A percentile compares a stretch with the other conserved stretches of the same genome.
Conservation (phyloP, 2,113 vertebrate genomes). For the Sylvilagus bachmani region DNA sequence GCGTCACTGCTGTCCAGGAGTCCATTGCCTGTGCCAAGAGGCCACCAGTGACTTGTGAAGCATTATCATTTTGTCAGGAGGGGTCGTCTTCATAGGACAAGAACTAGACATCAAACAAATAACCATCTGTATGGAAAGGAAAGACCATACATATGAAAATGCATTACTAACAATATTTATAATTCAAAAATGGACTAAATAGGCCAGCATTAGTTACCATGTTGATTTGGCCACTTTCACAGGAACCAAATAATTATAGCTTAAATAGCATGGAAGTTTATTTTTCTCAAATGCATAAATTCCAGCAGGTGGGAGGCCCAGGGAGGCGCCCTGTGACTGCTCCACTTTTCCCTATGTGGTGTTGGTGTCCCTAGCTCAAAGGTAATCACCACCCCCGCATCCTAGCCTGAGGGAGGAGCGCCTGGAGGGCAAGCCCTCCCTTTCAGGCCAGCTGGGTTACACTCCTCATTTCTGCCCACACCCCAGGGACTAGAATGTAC, state of each 20-base stretch:
- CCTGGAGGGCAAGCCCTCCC: background rate
- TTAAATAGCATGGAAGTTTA: background rate
- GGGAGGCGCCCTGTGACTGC: background rate
- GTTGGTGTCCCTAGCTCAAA: background rate
- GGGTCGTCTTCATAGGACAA: background rate
- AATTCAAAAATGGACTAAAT: slow-evolving; percentile 4
- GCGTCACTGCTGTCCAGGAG: background rate
- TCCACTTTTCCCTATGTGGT: background rate
- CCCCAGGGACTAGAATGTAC: background rate
- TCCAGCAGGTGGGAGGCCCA: background rate
- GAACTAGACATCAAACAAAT: background rate
- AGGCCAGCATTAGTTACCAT: background rate
- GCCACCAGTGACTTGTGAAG: background rate
- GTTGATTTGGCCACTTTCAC: background rate
- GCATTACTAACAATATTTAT: background rate
- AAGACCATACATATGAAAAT: background rate
- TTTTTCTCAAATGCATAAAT: background rate
- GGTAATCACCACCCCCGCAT: no score
- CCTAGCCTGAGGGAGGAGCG: background rate
- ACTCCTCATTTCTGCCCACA: background rate
- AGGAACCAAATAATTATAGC: background rate
- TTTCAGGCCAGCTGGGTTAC: background rate
- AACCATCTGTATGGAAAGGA: background rate
- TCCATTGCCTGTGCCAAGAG: background rate
- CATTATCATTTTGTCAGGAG: background rate